Evolutionary conservation across 2,888 invertebrate genomes (phyloP).

Genomic region (Dasysyrphus albostriatus): DNA sequence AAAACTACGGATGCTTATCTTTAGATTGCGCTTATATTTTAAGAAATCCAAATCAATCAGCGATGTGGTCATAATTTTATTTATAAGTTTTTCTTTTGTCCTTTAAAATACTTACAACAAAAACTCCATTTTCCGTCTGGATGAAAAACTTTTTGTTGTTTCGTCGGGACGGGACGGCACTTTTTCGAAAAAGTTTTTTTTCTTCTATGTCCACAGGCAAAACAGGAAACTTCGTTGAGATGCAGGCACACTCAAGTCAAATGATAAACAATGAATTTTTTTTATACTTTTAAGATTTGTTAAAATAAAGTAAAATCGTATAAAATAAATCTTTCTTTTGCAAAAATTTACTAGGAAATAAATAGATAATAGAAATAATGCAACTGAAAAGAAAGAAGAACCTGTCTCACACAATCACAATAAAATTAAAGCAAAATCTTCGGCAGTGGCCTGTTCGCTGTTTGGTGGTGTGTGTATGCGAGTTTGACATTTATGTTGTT

Average conservation of each 20-base stretch:
- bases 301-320: constrained; percentile 9
- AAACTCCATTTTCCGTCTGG: constrained; percentile 81
- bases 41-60: background rate
- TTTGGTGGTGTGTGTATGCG: constrained; percentile 32
- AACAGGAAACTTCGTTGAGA: constrained; percentile 40
- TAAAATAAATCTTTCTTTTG: constrained; percentile 43
- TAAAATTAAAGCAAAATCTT: constrained; percentile 55
- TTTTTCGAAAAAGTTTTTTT: constrained; percentile 45
- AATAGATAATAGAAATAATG: constrained; percentile 75
- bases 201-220: constrained; percentile 27
- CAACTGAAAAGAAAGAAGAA: constrained; percentile 74
- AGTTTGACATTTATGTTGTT: constrained; percentile 51
- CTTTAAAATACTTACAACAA: constrained; percentile 81
- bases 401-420: constrained; percentile 71
- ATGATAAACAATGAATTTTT: constrained; percentile 17
- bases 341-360: constrained; percentile 64
- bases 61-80: constrained; percentile 10
- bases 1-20: background rate
- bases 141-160: constrained; percentile 49
- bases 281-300: background rate
- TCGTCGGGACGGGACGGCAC: constrained; percentile 54
- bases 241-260: constrained; percentile 10
- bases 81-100: constrained; percentile 24
- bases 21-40: background rate
- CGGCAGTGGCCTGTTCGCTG: constrained; percentile 40